phyloP scores from a whole-genome alignment of 2,797 vertebrate species.

The Rhinichthys osculus region DNA sequence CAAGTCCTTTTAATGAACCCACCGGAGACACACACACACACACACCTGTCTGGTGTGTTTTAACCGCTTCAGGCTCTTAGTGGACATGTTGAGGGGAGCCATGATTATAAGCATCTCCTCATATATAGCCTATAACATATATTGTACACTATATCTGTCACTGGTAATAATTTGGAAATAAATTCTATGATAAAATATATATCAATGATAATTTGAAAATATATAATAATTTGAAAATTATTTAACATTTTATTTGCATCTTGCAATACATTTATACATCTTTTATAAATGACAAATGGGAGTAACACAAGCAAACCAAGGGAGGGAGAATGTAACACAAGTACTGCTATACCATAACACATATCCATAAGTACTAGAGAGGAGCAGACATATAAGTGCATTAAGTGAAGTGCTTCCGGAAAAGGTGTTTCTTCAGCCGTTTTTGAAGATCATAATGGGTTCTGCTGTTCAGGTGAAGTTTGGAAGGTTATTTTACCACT shows the following conservation, averaged over 20 bases:
- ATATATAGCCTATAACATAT: background rate
- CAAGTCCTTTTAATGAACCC: conserved; percentile 40
- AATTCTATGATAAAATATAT: background rate
- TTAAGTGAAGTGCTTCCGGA: background rate
- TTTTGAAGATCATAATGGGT: background rate
- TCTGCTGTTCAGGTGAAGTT: background rate
- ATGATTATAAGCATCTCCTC: background rate
- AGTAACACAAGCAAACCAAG: background rate
- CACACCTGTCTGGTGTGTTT: conserved; percentile 20
- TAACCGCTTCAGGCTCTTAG: background rate
- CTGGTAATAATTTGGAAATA: background rate
- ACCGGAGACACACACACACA: conserved; percentile 12
- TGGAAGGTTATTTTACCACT: background rate
- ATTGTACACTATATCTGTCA: background rate
- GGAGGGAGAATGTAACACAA: background rate
- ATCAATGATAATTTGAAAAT: background rate
- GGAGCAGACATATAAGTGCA: background rate
- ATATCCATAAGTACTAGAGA: background rate
- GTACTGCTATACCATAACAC: background rate
- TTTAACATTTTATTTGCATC: background rate
- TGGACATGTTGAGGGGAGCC: background rate
- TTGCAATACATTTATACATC: background rate
- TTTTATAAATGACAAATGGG: background rate
- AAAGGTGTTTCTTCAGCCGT: background rate
- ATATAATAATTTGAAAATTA: background rate